Evolutionary conservation across 2,888 invertebrate species (phyloP).

Genomic region (Cryptus viduatorius): DNA sequence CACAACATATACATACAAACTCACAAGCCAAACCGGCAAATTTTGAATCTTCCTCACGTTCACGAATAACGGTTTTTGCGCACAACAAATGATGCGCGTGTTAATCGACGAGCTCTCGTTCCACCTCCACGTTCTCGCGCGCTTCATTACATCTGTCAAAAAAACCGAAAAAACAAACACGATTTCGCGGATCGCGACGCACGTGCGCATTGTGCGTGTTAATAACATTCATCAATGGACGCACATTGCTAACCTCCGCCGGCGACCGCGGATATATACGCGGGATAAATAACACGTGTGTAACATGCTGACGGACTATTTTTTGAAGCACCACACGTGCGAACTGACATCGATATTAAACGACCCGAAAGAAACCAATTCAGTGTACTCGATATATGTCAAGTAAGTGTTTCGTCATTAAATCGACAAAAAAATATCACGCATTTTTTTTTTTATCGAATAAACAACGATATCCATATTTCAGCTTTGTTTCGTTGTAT

Average conservation of each 20-base stretch:
- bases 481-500: conserved; percentile 90
- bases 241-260: conserved; percentile 34
- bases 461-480: conserved; percentile 74
- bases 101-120: conserved; percentile 24
- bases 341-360: conserved; percentile 89
- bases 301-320: conserved; percentile 86
- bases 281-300: conserved; percentile 21
- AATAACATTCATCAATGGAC: conserved; percentile 24
- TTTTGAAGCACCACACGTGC: conserved; percentile 87
- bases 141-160: conserved; percentile 38
- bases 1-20: neutral
- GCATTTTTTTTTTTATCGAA: neutral
- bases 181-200: neutral
- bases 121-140: neutral
- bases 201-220: too few species aligned
- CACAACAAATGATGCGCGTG: conserved; percentile 22
- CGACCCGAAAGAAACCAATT: conserved; percentile 86
- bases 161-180: conserved; percentile 1
- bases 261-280: conserved; percentile 20
- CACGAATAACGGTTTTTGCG: conserved; percentile 25
- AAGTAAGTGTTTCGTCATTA: conserved; percentile 87
- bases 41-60: conserved; percentile 10
- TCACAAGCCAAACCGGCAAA: neutral
- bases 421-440: neutral
- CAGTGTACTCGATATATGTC: conserved; percentile 89